phyloP scores from a whole-genome alignment of 2,888 invertebrate genomes.

The Scaptomyza tumidula region DNA sequence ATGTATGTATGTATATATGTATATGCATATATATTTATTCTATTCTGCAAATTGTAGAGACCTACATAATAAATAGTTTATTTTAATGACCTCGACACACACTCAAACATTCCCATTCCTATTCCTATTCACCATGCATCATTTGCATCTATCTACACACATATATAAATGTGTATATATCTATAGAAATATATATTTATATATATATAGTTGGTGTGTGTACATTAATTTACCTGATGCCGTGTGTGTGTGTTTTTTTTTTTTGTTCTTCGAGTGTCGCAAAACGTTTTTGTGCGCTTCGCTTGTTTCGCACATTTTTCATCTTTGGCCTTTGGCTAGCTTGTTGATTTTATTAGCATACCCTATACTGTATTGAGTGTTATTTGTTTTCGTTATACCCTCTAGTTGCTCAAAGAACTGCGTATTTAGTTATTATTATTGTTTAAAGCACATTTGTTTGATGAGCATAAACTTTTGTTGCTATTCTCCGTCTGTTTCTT shows the following conservation, averaged over 20 bases:
- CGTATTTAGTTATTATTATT: too few relatives aligned
- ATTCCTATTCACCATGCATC: conserved; percentile 28
- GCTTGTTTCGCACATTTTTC: conserved; percentile 72
- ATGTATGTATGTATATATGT: too few relatives aligned
- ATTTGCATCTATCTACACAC: conserved; percentile 21
- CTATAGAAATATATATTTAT: conserved; percentile 16
- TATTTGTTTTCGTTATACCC: neutral
- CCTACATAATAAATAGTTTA: conserved; percentile 36
- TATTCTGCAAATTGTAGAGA: conserved; percentile 37
- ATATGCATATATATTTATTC: neutral
- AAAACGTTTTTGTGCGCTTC: conserved; percentile 55
- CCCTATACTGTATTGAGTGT: conserved; percentile 30
- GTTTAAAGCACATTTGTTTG: too few relatives aligned
- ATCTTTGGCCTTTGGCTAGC: conserved; percentile 57
- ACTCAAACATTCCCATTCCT: neutral
- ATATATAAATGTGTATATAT: neutral
- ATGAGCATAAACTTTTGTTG: too few relatives aligned
- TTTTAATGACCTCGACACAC: conserved; percentile 53
- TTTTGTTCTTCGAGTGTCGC: conserved; percentile 62
- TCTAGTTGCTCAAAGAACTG: too few relatives aligned
- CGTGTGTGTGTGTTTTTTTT: neutral
- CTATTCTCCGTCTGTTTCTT: neutral
- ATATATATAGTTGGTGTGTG: conserved; percentile 5
- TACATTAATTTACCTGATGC: conserved; percentile 59
- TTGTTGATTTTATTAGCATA: conserved; percentile 20